Conservation (phyloP, 2,113 vertebrate genomes). For the Elephantulus edwardii region DNA sequence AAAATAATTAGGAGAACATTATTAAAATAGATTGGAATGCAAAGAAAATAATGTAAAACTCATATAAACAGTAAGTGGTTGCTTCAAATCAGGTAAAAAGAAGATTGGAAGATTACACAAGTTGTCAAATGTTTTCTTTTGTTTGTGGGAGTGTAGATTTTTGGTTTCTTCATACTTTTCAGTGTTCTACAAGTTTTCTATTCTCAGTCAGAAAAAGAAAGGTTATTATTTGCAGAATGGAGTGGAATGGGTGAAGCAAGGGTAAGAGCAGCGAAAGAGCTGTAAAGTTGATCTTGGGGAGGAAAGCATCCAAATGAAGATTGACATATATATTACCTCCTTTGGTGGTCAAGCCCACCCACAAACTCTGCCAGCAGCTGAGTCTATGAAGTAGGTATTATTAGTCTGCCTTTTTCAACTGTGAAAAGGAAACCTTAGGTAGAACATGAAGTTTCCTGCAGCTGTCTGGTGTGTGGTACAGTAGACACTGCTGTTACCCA, state of each 20-base stretch:
- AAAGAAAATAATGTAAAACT: background rate
- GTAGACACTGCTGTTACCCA: background rate
- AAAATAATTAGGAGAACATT: background rate
- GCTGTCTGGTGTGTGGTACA: background rate
- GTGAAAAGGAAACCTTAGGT: background rate
- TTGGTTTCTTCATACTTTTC: background rate
- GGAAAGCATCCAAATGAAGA: background rate
- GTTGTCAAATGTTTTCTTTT: background rate
- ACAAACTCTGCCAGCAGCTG: background rate
- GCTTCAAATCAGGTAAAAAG: background rate
- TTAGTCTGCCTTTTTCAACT: background rate
- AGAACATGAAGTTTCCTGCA: background rate
- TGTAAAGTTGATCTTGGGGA: background rate
- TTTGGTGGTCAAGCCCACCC: background rate
- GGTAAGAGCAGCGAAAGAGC: background rate
- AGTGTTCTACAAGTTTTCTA: background rate
- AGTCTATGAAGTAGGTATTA: background rate
- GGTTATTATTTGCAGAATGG: background rate
- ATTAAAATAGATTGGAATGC: background rate
- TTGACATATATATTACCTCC: background rate
- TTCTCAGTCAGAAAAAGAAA: conserved; percentile 26
- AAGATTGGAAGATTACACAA: background rate
- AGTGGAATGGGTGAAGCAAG: background rate
- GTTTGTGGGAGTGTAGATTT: background rate
- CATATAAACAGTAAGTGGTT: background rate